Evolutionary conservation across 2,113 vertebrate genomes (phyloP), one percentile per base, ranked within the genome.

Genomic region (Ochotona curzoniae): DNA sequence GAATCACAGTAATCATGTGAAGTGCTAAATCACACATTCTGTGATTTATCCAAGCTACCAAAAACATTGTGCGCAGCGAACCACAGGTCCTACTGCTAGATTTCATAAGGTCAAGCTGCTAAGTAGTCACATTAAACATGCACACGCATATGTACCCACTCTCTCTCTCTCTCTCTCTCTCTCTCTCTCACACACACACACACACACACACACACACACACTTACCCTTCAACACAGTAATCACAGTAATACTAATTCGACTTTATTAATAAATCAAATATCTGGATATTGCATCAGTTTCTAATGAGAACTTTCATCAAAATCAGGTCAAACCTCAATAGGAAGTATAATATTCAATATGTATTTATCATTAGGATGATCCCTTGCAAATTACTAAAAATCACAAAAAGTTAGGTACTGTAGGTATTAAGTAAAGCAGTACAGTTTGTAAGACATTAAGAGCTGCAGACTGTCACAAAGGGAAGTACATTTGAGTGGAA

Each of bases 1-100:
- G 97, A 96, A 96, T 96, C 91, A 93, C 73, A 89, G 83, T 93
- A 94, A 96, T 94, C 95, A 93, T 64, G 10, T 0, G 7, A 94
- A 95, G 57, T 91, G 91, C 87, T 94, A 96, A 96, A 95, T 93
- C 93, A 96, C 28, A 90, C 70, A 82, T 81, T 96, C 81, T 64
- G 69, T 95, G 82, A 80, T 91, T 95, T 95, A 89, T 70, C 76
- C 35, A 84, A 74, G 30, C 60, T 84, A 79, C 74, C 57, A 64
- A 78, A 93, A 87, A 25, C 90, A 93, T 26, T 47, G 11, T 73
- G 32, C 28, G 91, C 18, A 64, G 3, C 79, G 21, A 30, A 30
- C 67, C 85, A 35, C 23, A 57, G 83, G 30, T 92, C 94, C 28
- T 84, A 84, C 35, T 18, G 82, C 35, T 14, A 83, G 28, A 20